Percentiles rank a stretch among this genome's conserved stretches.
Conservation (phyloP, 2,888 invertebrate genomes). For the Caenorhabditis sp. region DNA sequence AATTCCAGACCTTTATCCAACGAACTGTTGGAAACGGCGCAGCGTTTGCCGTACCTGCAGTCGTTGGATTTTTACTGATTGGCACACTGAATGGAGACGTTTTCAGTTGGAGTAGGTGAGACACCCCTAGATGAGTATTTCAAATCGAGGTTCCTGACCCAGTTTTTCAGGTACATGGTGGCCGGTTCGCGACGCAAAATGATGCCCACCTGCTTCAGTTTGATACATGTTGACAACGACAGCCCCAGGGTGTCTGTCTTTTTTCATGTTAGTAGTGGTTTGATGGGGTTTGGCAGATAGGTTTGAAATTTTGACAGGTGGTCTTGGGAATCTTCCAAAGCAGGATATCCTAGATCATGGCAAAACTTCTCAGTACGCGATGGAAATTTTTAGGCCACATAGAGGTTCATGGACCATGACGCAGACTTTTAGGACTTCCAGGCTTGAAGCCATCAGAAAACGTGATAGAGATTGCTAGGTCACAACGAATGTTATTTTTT, state of each 20-base stretch:
- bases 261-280: conserved; percentile 67
- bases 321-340: neutral
- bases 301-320: neutral
- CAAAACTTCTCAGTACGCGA: too few species aligned
- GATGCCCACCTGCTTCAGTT: conserved; percentile 71
- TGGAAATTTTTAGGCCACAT: too few species aligned
- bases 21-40: conserved; percentile 68
- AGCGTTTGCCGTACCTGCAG: conserved; percentile 68
- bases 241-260: conserved; percentile 71
- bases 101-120: conserved; percentile 71
- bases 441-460: too few species aligned
- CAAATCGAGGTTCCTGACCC: conserved; percentile 11
- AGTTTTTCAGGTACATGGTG: conserved; percentile 68
- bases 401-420: too few species aligned
- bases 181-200: conserved; percentile 70
- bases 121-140: neutral
- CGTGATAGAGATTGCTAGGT: too few species aligned
- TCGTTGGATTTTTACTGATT: conserved; percentile 71
- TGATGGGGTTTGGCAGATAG: neutral
- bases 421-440: too few species aligned
- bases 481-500: too few species aligned
- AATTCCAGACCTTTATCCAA: conserved; percentile 65
- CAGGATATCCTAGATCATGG: neutral
- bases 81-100: conserved; percentile 73
- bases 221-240: conserved; percentile 73